Conservation (phyloP, 1,140 invertebrate species). For the Centruroides vittatus region DNA sequence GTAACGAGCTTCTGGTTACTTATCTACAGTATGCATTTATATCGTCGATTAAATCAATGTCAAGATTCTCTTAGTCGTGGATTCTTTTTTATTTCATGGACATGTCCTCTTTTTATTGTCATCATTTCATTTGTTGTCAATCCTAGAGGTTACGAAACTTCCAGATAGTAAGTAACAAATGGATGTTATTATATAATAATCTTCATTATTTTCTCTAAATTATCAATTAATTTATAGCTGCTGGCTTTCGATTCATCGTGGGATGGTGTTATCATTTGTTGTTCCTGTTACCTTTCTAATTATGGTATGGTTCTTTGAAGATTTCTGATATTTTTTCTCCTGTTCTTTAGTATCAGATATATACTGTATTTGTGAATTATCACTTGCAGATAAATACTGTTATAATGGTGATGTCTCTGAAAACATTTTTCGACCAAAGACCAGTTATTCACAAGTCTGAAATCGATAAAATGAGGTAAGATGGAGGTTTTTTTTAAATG, state of each 20-base stretch:
- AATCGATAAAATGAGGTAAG: slow-evolving; percentile 17
- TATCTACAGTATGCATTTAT: slow-evolving; percentile 32
- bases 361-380: slow-evolving; percentile 14
- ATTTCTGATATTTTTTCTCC: too few relatives aligned
- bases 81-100: slow-evolving; percentile 15
- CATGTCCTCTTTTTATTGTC: slow-evolving; percentile 14
- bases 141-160: slow-evolving; percentile 48
- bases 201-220: neutral
- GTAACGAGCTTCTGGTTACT: slow-evolving; percentile 49
- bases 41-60: slow-evolving; percentile 26
- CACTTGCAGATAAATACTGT: slow-evolving; percentile 32
- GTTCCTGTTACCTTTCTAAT: slow-evolving; percentile 49
- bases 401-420: slow-evolving; percentile 27
- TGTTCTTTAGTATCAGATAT: too few relatives aligned
- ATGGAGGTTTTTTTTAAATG: neutral
- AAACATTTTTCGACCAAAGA: slow-evolving; percentile 24
- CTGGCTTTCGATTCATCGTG: slow-evolving; percentile 54
- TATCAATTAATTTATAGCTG: slow-evolving; percentile 27
- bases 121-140: slow-evolving; percentile 42
- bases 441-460: slow-evolving; percentile 19
- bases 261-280: slow-evolving; percentile 55
- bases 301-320: slow-evolving; percentile 26
- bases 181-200: too few relatives aligned
- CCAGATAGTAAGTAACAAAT: slow-evolving; percentile 33
- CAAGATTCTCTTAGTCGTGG: slow-evolving; percentile 19